phyloP scores from a whole-genome alignment of 35 echinoderm and acorn worm species.

The Lytechinus pictus region DNA sequence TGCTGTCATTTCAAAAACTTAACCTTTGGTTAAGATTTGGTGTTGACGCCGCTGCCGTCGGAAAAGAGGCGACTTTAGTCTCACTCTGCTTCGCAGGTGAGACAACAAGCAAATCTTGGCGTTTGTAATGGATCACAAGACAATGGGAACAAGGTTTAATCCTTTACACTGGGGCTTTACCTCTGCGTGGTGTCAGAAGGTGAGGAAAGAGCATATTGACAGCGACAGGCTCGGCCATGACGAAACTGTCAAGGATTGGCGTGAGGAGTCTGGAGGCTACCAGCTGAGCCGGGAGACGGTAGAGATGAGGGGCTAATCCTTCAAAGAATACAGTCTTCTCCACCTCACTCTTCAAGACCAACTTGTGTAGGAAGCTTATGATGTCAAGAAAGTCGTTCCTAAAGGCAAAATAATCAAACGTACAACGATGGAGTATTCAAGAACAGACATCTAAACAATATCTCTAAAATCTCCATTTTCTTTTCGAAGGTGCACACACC shows the following conservation, averaged over 20 bases:
- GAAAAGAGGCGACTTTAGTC: too few species aligned
- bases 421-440: too few species aligned
- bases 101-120: too few species aligned
- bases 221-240: conserved; percentile 87
- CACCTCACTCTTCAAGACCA: conserved; percentile 83
- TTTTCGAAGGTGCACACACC: too few species aligned
- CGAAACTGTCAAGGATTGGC: conserved; percentile 85
- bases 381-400: conserved; percentile 98
- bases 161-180: conserved; percentile 35
- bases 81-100: too few species aligned
- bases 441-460: too few species aligned
- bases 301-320: conserved; percentile 73
- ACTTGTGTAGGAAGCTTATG: conserved; percentile 84
- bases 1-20: too few species aligned
- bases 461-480: too few species aligned
- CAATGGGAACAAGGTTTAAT: too few species aligned
- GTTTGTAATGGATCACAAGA: too few species aligned
- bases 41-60: too few species aligned
- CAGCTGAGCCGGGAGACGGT: conserved; percentile 72
- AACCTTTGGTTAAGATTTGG: too few species aligned
- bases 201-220: conserved; percentile 83
- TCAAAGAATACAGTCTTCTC: conserved; percentile 96
- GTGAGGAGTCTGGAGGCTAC: conserved; percentile 78
- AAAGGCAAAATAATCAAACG: background rate
- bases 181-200: conserved; percentile 78